A percentile compares a stretch with the other conserved stretches of the same genome.
Conservation (phyloP, 1,140 invertebrate genomes). For the Trachymyrmex cornetzi region DNA sequence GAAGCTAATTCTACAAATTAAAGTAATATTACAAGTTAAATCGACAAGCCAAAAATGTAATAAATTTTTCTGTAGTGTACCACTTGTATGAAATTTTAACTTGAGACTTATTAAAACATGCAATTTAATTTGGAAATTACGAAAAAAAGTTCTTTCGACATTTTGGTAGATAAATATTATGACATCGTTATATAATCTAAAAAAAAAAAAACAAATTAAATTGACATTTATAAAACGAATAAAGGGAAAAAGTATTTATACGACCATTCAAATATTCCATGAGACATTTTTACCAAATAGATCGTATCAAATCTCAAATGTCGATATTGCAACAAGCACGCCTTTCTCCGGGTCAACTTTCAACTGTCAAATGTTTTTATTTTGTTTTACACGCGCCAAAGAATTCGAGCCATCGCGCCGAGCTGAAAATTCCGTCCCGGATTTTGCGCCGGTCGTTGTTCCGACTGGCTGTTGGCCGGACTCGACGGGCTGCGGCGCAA, state of each 20-base stretch:
- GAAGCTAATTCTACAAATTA: no score
- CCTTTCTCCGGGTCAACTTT: constrained; percentile 53
- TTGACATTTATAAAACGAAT: background rate
- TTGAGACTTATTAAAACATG: background rate
- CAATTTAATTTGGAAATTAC: background rate
- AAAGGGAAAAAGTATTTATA: background rate
- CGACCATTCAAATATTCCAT: constrained; percentile 12
- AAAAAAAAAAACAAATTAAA: constrained; percentile 8
- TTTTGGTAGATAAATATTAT: background rate
- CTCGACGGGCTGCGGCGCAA: constrained; percentile 78
- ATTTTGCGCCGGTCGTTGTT: constrained; percentile 75
- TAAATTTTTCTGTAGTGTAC: background rate
- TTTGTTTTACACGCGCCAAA: constrained; percentile 73
- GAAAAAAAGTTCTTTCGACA: background rate
- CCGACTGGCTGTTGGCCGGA: constrained; percentile 70
- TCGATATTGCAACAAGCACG: constrained; percentile 33
- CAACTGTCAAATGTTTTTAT: constrained; percentile 64
- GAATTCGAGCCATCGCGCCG: constrained; percentile 73
- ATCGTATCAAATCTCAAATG: constrained; percentile 16
- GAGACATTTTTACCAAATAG: background rate
- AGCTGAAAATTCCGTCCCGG: constrained; percentile 75
- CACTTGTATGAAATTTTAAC: background rate
- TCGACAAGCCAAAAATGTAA: no score
- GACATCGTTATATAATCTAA: background rate
- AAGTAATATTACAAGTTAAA: no score